Percentiles rank a stretch among this genome's conserved stretches.
These are phyloP conservation scores for Falco biarmicus DNA, from an alignment of 2,797 vertebrate species.

Conservation along the genomic window DNA sequence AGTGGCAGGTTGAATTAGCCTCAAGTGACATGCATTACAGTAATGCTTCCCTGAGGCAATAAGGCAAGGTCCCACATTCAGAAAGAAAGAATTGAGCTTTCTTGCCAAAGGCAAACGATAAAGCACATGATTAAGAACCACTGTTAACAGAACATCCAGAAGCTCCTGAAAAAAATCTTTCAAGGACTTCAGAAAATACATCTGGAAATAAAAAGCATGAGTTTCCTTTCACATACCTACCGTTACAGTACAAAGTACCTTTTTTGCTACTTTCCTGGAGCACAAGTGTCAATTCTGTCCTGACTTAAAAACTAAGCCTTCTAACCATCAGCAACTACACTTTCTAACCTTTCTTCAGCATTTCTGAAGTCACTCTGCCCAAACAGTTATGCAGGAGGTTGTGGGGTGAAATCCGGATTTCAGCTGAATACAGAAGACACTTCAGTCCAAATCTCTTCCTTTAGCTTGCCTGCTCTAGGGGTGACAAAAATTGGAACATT, in stretches of 20 bases:
- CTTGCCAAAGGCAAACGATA: conserved; percentile 41
- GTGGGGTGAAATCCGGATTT: not conserved
- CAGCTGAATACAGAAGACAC: not conserved
- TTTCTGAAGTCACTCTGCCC: not conserved
- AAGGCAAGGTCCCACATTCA: conserved; percentile 26
- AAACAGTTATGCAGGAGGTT: not conserved
- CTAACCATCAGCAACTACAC: not conserved
- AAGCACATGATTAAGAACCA: not conserved
- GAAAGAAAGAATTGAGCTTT: conserved; percentile 31
- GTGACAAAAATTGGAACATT: not conserved
- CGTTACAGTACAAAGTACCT: not conserved
- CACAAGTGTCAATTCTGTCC: not conserved
- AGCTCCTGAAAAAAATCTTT: conserved; percentile 2
- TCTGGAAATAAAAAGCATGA: not conserved
- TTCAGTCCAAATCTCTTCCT: not conserved
- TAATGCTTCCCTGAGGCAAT: conserved; percentile 29
- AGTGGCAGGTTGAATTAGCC: conserved; percentile 57
- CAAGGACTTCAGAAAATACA: not conserved
- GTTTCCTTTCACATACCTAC: not conserved
- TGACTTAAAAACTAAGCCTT: not conserved
- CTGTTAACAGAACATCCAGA: not conserved
- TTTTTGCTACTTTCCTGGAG: not conserved
- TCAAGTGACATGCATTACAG: conserved; percentile 31
- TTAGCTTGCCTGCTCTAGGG: not conserved
- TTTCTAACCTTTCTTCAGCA: not conserved